Evolutionary conservation across 1,140 invertebrate species (phyloP), one percentile per base, ranked within the genome.

Genomic region (Mamestra configurata): DNA sequence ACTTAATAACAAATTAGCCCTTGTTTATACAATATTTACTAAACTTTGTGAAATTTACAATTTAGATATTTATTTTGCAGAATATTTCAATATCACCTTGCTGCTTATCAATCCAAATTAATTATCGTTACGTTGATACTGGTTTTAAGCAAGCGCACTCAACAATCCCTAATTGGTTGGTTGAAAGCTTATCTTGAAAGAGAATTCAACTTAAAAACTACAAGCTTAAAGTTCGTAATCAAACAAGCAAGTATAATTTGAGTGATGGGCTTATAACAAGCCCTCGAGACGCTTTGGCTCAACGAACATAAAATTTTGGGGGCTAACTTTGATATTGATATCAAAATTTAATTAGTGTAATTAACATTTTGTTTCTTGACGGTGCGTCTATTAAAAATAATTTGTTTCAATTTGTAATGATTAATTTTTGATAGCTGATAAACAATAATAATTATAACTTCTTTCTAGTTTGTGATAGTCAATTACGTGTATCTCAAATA

Each of bases 261-360:
- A 55, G 51, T 55, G 53, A 55, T 55, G 53, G 53, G 22, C 10
- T 55, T 27, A 55, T 55, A 24, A 24, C 53, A 55, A 22, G 8
- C 20, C 53, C 53, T 55, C 51, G 51, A 55, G 20, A 8, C 10
- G 1, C 13, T 55, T 55, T 53, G 20, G 18, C 51, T 53, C 51
- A 53, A 8, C 18, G 22, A 27, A 24, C 22, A 24, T 55, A 55
- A 18, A 55, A 55, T 55, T 55, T 55, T 11, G 22, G 53, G n/a
- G 13, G 53, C 53, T 24, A 55, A 55, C 53, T 55, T 55, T 55
- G 22, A 55, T 24, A 55, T 55, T 24, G 53, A 55, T 24, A 55
- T 55, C 24, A 55, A 55, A 55, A 55, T 55, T 55, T 1, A 55
- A 55, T 55, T 24, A 55, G 53, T 11, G n/a, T 55, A 24, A 55